phyloP scores from a whole-genome alignment of 2,113 vertebrate species.

The Scomber scombrus region DNA sequence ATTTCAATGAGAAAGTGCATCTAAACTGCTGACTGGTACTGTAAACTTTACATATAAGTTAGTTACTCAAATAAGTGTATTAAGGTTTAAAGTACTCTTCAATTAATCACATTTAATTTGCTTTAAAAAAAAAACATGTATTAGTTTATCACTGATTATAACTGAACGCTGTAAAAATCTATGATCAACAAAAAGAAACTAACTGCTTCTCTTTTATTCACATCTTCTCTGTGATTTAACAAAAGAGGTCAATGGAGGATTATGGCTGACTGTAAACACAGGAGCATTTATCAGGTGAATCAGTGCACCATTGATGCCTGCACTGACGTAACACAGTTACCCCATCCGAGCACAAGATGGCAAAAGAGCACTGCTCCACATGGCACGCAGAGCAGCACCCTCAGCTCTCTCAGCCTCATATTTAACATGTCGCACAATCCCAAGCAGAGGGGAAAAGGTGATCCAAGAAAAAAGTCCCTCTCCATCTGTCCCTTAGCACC shows the following conservation, averaged over 20 bases:
- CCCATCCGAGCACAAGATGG: slow-evolving; percentile 72
- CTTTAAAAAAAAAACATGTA: too few relatives aligned
- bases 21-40: too few relatives aligned
- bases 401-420: slow-evolving; percentile 16
- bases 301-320: background rate
- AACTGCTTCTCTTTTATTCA: too few relatives aligned
- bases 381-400: background rate
- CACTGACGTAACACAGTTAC: background rate
- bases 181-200: background rate
- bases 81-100: too few relatives aligned
- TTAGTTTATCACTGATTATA: too few relatives aligned
- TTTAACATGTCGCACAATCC: slow-evolving; percentile 51
- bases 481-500: slow-evolving; percentile 62
- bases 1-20: too few relatives aligned
- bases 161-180: too few relatives aligned
- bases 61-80: too few relatives aligned
- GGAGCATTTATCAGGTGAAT: background rate
- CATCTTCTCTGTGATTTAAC: background rate
- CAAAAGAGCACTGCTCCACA: slow-evolving; percentile 36
- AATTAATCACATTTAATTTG: too few relatives aligned
- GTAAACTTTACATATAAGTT: too few relatives aligned
- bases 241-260: background rate
- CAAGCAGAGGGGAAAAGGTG: slow-evolving; percentile 61
- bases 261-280: background rate
- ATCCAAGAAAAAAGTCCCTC: slow-evolving; percentile 57